A percentile compares a stretch with the other conserved stretches of the same genome.
Conservation (phyloP, 2,797 vertebrate genomes). For the Phalanger gymnotis region DNA sequence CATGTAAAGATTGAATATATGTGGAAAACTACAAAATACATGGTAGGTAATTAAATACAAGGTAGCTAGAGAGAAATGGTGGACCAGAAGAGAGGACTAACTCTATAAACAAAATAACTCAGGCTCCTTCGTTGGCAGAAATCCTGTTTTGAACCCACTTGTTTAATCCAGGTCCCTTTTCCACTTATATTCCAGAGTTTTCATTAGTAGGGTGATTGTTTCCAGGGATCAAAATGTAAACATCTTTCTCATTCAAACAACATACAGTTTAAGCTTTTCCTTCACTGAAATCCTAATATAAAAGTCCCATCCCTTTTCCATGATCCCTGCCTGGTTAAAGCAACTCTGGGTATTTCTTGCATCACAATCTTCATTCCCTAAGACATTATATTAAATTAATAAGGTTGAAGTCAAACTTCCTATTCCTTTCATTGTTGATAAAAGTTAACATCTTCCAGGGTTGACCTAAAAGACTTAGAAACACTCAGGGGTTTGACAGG, state of each 20-base stretch:
- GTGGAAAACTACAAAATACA: background rate
- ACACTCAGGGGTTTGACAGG: constrained; percentile 44
- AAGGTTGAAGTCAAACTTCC: constrained; percentile 29
- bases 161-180: background rate
- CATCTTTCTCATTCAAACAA: background rate
- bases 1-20: background rate
- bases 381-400: constrained; percentile 47
- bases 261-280: background rate
- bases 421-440: constrained; percentile 48
- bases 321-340: constrained; percentile 7
- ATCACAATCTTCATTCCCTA: constrained; percentile 26
- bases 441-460: constrained; percentile 49
- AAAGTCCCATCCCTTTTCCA: background rate
- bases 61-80: background rate
- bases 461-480: constrained; percentile 57
- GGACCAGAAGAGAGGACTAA: background rate
- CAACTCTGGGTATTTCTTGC: constrained; percentile 11
- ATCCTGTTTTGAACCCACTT: constrained; percentile 14
- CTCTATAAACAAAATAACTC: background rate
- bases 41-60: background rate
- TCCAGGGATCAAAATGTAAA: background rate
- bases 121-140: background rate
- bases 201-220: background rate
- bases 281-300: constrained; percentile 32
- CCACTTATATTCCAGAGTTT: background rate